Base-by-base conservation (phyloP, 2,888 invertebrate species). In the Pseudococcus longispinus region DNA sequence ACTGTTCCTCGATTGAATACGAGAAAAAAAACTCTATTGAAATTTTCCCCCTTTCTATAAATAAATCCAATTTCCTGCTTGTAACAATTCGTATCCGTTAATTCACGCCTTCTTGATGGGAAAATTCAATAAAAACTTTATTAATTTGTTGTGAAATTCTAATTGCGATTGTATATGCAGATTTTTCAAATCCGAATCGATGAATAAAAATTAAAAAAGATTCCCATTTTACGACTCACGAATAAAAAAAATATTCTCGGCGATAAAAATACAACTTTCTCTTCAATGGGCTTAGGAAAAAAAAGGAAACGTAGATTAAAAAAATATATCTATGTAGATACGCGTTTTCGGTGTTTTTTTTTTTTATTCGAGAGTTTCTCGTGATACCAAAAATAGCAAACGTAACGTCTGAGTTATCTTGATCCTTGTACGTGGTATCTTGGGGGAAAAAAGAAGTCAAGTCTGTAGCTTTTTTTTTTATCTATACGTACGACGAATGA, bases 51-150 rank as follows among this genome's bases (percentile, higher is more conserved):
- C 6, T 65, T 65, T 65, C 15, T 26, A 11, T 65, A 65, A 65
- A 13, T 29, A 70, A 70, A 70, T 70, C 70, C 18, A 70, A 70
- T 70, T 70, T 70, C 29, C 70, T 29, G 70, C 18, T 70, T 15
- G 26, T 4, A 29, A 70, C 29, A 70, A 70, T 70, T 6, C 70
- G 70, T 29, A 29, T 20, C 8, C 20, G 9, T 9, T 60, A 70
- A 70, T 70, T 70, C 29, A 29, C 70, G 4, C 29, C 70, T n/a
- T 18, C n/a, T 51, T 4, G 26, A 29, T 37, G 11, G 37, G 23
- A 11, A 80, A 42, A 80, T 80, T 80, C 77, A 42, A 80, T 80
- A 42, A 42, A 80, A 80, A 80, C 20, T 80, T 80, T 80, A 80
- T 80, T 80, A 80, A 80, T 42, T 80, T 80, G 13, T 80, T 80